These are phyloP conservation scores for Achatina immaculata DNA, from an alignment of 1,140 invertebrate genomes.

Conservation along the genomic window DNA sequence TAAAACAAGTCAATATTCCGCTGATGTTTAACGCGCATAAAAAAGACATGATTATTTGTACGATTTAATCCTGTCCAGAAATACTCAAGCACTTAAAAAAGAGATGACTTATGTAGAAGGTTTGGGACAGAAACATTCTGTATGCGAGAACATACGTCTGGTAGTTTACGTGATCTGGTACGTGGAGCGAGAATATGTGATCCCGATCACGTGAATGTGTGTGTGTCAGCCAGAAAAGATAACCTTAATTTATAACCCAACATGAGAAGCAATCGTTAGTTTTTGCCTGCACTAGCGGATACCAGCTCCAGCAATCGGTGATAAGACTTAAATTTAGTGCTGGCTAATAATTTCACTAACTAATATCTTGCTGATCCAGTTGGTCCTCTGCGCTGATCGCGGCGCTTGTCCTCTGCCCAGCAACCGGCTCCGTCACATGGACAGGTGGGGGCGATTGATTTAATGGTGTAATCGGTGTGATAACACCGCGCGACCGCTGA, in stretches of 20 bases:
- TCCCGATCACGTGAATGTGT: no score
- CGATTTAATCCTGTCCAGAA: no score
- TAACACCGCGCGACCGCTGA: neutral
- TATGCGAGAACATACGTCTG: no score
- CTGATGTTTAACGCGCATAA: no score
- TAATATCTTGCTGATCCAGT: neutral
- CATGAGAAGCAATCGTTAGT: neutral
- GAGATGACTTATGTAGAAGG: no score
- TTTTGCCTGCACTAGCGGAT: neutral
- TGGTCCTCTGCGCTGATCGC: neutral
- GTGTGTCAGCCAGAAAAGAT: no score
- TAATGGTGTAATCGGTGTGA: neutral
- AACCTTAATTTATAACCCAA: neutral
- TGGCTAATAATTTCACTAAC: conserved; percentile 16
- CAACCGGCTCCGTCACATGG: neutral
- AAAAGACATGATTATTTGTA: no score
- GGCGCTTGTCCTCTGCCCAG: neutral
- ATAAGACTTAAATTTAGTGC: conserved; percentile 7
- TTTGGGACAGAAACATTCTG: no score
- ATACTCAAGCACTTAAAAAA: no score
- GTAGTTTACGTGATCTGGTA: no score
- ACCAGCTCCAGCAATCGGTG: neutral
- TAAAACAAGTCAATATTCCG: no score
- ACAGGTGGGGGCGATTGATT: neutral
- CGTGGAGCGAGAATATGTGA: no score